Evolutionary conservation across 1,140 invertebrate genomes (phyloP).

Genomic region (Ceratina calcarata): DNA sequence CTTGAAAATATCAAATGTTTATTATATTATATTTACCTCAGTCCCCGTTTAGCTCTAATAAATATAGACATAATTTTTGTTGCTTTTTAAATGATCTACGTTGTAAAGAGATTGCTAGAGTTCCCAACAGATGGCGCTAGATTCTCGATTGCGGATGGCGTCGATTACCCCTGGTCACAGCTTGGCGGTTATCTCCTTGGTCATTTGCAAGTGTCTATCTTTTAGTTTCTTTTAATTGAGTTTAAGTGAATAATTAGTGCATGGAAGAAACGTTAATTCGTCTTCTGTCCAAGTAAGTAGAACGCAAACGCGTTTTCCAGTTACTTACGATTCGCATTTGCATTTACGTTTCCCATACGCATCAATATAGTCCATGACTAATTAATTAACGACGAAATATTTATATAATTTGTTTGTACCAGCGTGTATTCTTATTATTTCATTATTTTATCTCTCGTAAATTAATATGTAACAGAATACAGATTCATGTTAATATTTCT

Average conservation of each 20-base stretch:
- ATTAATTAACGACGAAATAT: too few relatives aligned
- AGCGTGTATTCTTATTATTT: too few relatives aligned
- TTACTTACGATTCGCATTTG: neutral
- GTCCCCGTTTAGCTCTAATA: neutral
- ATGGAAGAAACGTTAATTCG: neutral
- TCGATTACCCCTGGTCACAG: too few relatives aligned
- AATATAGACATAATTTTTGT: neutral
- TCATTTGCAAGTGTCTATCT: neutral
- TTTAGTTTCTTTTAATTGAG: neutral
- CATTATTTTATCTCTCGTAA: too few relatives aligned
- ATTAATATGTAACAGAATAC: too few relatives aligned
- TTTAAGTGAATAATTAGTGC: neutral
- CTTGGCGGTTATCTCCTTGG: too few relatives aligned
- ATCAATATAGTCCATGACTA: too few relatives aligned
- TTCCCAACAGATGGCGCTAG: neutral
- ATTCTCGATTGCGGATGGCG: too few relatives aligned
- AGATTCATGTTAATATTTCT: too few relatives aligned
- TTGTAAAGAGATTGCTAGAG: neutral
- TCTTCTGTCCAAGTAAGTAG: neutral
- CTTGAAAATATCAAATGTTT: conserved; percentile 49
- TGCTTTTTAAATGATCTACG: neutral
- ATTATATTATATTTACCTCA: neutral
- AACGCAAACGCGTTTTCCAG: neutral
- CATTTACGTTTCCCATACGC: neutral
- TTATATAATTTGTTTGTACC: too few relatives aligned